Evolutionary conservation across 2,888 invertebrate species (phyloP), one percentile per base, ranked within the genome.

Genomic region (Drosophila mettleri): DNA sequence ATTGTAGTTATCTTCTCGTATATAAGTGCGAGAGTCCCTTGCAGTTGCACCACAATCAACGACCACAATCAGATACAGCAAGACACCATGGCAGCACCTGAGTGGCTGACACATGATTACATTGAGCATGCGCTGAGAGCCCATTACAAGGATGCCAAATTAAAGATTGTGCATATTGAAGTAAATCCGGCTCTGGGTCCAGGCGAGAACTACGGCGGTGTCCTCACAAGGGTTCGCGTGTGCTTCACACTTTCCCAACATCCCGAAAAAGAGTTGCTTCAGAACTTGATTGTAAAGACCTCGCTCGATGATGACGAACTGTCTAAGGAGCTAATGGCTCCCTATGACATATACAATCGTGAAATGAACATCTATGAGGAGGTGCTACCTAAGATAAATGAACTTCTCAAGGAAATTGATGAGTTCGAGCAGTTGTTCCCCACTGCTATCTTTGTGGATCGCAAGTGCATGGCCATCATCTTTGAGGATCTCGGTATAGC

Each of bases 311-410:
- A 84, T 4, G 88, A 91, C 69, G 88, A 90, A 20, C 71, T 90
- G 38, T 80, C 89, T 0, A 80, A 71, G n/a, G 80, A 89, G 34
- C 85, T 85, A 33, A 89, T 91, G 74, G 77, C 80, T 3, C 86
- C 89, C 0, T 92, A 92, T 39, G 91, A 92, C 22, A 88, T 91
- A 6, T 92, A 87, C 67, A 89, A 90, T 59, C 88, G 91, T 3
- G 92, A 92, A 79, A 91, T 92, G 84, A 78, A 73, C 2, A 89
- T 92, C 4, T 92, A 92, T 63, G 85, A 91, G 57, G 70, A 86
- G 1, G 87, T 92, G 6, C 68, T 92, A 53, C 92, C 92, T 0
- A 87, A 90, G 49, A 54, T 92, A 0, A 87, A 78, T 16, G 69
- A 76, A 0, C 62, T 92, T 0, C 65, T 92, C 0, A 61, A 55